Conservation (phyloP, 2,797 vertebrate species). For the Cephalopachus bancanus region DNA sequence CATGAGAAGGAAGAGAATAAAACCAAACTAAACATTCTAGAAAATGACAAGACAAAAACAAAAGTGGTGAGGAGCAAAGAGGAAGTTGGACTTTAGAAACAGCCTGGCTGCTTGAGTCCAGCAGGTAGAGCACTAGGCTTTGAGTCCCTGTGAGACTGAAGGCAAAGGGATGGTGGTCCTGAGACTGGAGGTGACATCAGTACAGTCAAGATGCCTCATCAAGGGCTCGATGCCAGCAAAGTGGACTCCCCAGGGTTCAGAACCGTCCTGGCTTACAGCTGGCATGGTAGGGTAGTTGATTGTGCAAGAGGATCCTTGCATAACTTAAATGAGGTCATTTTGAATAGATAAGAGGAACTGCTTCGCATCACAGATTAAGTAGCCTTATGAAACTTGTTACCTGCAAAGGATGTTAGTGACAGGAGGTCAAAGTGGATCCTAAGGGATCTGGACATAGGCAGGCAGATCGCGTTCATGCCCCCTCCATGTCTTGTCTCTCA, state of each 20-base stretch:
- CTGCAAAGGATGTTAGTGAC: not conserved
- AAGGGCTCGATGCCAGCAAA: not conserved
- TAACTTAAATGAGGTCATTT: not conserved
- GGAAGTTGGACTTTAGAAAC: not conserved
- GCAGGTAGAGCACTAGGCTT: not conserved
- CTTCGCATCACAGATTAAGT: not conserved
- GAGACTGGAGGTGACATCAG: not conserved
- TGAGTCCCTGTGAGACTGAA: not conserved
- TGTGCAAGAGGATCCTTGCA: not conserved
- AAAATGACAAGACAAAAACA: not conserved
- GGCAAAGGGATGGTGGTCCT: not conserved
- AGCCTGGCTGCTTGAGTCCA: not conserved
- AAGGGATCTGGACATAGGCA: not conserved
- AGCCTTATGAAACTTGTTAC: not conserved
- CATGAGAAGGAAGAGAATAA: not conserved
- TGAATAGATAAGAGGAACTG: not conserved
- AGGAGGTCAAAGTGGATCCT: conserved; percentile 23
- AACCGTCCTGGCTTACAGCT: not conserved
- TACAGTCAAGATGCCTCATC: not conserved
- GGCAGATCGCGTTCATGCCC: not conserved
- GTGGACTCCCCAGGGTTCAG: not conserved
- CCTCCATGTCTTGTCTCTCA: not conserved
- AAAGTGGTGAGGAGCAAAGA: not conserved
- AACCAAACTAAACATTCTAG: not conserved
- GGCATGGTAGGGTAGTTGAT: not conserved